Base-by-base conservation (phyloP, 2,113 vertebrate genomes). In the Isichthys henryi region DNA sequence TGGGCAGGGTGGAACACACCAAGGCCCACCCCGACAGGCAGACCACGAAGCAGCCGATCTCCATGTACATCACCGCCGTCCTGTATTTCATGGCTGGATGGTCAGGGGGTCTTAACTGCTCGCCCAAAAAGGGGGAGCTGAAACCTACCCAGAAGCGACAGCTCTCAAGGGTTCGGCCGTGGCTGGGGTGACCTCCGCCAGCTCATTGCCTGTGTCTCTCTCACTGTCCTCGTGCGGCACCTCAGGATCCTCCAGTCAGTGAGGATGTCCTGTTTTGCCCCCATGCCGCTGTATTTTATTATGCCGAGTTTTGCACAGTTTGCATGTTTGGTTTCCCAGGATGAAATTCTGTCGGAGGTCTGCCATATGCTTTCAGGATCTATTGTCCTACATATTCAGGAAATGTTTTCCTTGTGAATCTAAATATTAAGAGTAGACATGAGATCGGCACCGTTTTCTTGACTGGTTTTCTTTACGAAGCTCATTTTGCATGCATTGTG, bases 21-120 rank as follows among this genome's bases (percentile, higher is more conserved):
- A 99, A 95, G 90, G 98, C 96, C 97, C 98, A 99, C 52, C 98
- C 98, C 0, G 96, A 95, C 53, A 98, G 92, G 39, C 95, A 96
- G 23, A 96, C 93, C 89, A 97, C 91, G 21, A 99, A 98, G 88
- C 96, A 97, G 88, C 97, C 94, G 53, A 98, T 97, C 95, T 99
- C 97, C 56, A 92, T n/a, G 87, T 96, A 96, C 95, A 96, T 96
- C 53, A 95, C 87, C 89, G 94, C 48, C 0, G 91, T 94, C 82
- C 94, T 92, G 90, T 93, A 89, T 46, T 92, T 91, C 95, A 96
- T 96, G 89, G 39, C 92, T 66, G 86, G 43, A n/a, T 3, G 48
- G 49, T 13, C 13, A 11, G 35, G 11, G 27, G 21, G 77, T 27
- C 27, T 7, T 50, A 84, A 23, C 80, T 35, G 49, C 19, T 46